Conservation (phyloP, 2,888 invertebrate species). For the Phaonia tiefii region DNA sequence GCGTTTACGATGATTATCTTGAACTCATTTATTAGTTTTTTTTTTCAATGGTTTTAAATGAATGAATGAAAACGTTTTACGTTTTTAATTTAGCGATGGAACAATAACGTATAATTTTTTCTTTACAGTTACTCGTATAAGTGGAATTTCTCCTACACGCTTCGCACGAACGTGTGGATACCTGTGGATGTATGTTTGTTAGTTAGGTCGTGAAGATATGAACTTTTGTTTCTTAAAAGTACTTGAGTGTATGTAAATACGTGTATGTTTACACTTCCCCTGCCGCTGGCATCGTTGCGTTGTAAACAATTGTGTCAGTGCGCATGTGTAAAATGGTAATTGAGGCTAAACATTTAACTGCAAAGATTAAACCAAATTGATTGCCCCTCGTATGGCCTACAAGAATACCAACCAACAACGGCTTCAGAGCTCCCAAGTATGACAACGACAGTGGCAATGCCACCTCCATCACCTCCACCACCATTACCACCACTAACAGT, state of each 20-base stretch:
- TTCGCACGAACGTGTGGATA: neutral
- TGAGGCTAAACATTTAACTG: constrained; percentile 36
- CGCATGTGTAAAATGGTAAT: constrained; percentile 43
- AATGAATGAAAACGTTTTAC: constrained; percentile 22
- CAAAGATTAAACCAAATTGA: constrained; percentile 51
- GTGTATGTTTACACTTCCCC: neutral
- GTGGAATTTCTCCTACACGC: neutral
- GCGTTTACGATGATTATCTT: too few species aligned
- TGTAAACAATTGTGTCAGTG: constrained; percentile 33
- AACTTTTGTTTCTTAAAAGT: constrained; percentile 19
- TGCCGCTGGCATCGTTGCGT: neutral
- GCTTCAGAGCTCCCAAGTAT: constrained; percentile 5
- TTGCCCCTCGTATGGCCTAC: constrained; percentile 14
- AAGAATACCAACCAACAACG: constrained; percentile 19
- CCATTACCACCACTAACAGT: neutral
- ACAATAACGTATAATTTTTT: neutral
- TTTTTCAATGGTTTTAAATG: neutral
- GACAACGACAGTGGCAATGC: neutral
- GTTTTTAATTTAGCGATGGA: neutral
- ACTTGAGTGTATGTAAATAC: neutral
- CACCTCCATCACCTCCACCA: neutral
- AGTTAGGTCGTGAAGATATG: neutral
- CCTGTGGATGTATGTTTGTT: neutral
- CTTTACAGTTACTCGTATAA: constrained; percentile 1
- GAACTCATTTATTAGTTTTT: too few species aligned